Percentiles rank a stretch among this genome's conserved stretches.
phyloP scores from a whole-genome alignment of 2,888 invertebrate genomes.

The Trisateles emortualis region DNA sequence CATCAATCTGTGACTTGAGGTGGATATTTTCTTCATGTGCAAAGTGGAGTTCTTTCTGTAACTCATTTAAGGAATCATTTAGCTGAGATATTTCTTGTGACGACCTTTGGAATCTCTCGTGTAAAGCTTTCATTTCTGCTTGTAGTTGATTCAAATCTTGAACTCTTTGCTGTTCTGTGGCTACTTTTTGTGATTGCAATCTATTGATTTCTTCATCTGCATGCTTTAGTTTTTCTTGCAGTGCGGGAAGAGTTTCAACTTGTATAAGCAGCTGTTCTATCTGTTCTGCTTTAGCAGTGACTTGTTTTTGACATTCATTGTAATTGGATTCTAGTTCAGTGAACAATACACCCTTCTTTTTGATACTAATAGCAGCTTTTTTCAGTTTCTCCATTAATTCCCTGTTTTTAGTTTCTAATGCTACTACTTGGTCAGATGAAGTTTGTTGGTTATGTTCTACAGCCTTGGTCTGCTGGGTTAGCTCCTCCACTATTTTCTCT shows the following conservation, averaged over 20 bases:
- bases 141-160: slow-evolving; percentile 59
- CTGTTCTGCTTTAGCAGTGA: slow-evolving; percentile 64
- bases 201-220: slow-evolving; percentile 75
- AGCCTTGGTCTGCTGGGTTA: slow-evolving; percentile 80
- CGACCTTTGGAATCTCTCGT: slow-evolving; percentile 55
- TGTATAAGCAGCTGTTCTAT: slow-evolving; percentile 70
- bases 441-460: slow-evolving; percentile 72
- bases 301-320: slow-evolving; percentile 67
- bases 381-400: slow-evolving; percentile 92
- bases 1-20: slow-evolving; percentile 65
- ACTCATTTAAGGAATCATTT: slow-evolving; percentile 56
- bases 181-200: slow-evolving; percentile 63
- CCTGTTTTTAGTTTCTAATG: slow-evolving; percentile 88
- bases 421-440: slow-evolving; percentile 65
- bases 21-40: slow-evolving; percentile 62
- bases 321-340: slow-evolving; percentile 88
- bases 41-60: slow-evolving; percentile 62
- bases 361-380: slow-evolving; percentile 91
- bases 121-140: slow-evolving; percentile 56
- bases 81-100: slow-evolving; percentile 60
- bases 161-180: slow-evolving; percentile 64
- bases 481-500: slow-evolving; percentile 76
- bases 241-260: slow-evolving; percentile 67
- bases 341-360: slow-evolving; percentile 90
- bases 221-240: slow-evolving; percentile 74